These are phyloP conservation scores for Plebejus anna DNA, from an alignment of 2,888 invertebrate genomes.

Conservation along the genomic window DNA sequence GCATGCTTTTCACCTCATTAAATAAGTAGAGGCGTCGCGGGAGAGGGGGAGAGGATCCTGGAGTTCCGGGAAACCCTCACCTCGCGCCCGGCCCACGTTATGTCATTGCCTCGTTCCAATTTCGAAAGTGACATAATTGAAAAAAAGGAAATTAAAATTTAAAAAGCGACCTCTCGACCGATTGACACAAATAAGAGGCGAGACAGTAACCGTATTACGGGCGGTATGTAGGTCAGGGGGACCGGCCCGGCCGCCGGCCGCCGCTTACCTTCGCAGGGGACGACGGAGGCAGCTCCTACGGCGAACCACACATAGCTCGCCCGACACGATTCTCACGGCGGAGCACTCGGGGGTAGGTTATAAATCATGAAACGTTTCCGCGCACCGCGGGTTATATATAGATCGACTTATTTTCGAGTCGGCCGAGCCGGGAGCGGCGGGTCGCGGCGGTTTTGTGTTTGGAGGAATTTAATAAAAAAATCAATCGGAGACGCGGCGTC, in stretches of 20 bases:
- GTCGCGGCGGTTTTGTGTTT: conserved; percentile 45
- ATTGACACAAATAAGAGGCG: conserved; percentile 35
- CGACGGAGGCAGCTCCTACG: conserved; percentile 5
- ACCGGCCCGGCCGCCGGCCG: conserved; percentile 33
- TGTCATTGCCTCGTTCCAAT: conserved; percentile 44
- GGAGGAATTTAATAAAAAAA: conserved; percentile 60
- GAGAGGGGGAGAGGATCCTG: conserved; percentile 39
- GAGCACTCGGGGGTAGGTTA: conserved; percentile 28
- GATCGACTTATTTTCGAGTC: conserved; percentile 34
- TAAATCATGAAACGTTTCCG: conserved; percentile 21
- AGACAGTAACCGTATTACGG: conserved; percentile 61
- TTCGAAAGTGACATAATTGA: conserved; percentile 32
- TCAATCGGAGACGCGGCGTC: conserved; percentile 64
- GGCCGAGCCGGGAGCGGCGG: conserved; percentile 33
- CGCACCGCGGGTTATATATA: conserved; percentile 28
- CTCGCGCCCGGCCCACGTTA: conserved; percentile 42
- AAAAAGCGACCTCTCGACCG: conserved; percentile 34
- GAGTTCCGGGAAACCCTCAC: conserved; percentile 58
- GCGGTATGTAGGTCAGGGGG: conserved; percentile 61
- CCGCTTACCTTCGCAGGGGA: conserved; percentile 27
- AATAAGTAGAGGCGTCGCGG: conserved; percentile 50
- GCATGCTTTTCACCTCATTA: conserved; percentile 69
- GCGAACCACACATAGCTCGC: conserved; percentile 28
- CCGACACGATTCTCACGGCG: conserved; percentile 22
- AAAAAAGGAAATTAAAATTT: conserved; percentile 34